Evolutionary conservation across 92 coral and sea anemone genomes (phyloP), one percentile per base, ranked within the genome.

Genomic region (Siderastrea siderea): DNA sequence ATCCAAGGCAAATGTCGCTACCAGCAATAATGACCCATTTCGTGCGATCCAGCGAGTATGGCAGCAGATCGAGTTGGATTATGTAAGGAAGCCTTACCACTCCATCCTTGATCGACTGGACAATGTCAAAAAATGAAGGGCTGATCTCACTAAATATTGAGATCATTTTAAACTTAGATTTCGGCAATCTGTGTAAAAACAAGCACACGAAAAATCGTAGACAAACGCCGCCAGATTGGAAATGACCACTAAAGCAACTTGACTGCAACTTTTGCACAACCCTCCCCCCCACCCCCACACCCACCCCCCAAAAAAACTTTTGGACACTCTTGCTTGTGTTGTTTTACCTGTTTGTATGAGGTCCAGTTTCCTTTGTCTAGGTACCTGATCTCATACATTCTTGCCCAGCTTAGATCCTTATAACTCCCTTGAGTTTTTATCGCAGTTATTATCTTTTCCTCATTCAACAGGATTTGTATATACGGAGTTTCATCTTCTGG

Each of bases 391-490:
- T 51, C 7, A 19, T 17, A 83, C 26, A 13, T 52, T 6, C 44
- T n/a, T 19, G 87, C 68, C 64, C 52, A 83, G 1, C 16, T 45
- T 0, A 17, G 26, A 38, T 83, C 17, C 0, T 9, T 0, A 44
- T 46, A 6, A 71, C 87, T 71, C 4, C 87, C 71, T 44, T 83
- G 87, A 16, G 79, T 83, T 47, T 55, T 75, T 16, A 83, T 43
- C 3, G 79, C 67, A 13, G 79, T 57, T 70, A 83, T 83, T 5
- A 44, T 6, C 47, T 55, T 61, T 7, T 26, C 68, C 4, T 47
- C 53, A 50, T 64, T 71, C 46, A 57, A 63, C 3, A 14, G 10
- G 6, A 82, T 82, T 75, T 82, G 68, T 55, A 82, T 61, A 44
- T 55, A 82, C 16, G 79, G 78, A 12, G 50, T 26, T 5, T 0